These are phyloP conservation scores for Oryzias dopingdopingensis DNA, from an alignment of 2,797 vertebrate species.

Conservation along the genomic window DNA sequence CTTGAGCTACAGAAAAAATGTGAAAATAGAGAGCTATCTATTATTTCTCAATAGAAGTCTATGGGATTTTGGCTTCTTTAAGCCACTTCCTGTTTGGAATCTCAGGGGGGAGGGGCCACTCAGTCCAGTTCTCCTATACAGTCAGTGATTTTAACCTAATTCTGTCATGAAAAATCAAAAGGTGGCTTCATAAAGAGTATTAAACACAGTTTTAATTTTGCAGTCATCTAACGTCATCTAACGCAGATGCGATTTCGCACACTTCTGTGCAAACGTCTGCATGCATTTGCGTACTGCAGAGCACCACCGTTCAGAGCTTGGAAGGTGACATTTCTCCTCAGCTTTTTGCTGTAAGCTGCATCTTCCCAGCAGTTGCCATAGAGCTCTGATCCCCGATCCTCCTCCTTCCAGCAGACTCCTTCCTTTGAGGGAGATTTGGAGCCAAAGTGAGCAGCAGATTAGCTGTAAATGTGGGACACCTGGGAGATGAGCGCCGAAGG, in stretches of 20 bases:
- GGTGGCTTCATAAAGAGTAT: not conserved
- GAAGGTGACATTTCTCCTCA: conserved; percentile 35
- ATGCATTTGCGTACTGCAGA: not conserved
- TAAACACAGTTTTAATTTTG: not conserved
- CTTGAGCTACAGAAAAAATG: too few species aligned
- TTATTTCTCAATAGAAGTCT: too few species aligned
- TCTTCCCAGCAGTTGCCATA: conserved; percentile 67
- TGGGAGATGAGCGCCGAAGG: conserved; percentile 71
- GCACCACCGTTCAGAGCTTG: conserved; percentile 15
- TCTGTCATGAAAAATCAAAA: not conserved
- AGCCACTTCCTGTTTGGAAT: too few species aligned
- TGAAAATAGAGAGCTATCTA: too few species aligned
- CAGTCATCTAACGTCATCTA: not conserved
- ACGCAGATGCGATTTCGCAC: too few species aligned
- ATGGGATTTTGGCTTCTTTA: too few species aligned
- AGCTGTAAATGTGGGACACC: conserved; percentile 77
- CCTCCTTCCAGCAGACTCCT: conserved; percentile 49
- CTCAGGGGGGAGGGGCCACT: too few species aligned
- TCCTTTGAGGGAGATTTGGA: conserved; percentile 69
- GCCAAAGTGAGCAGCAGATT: conserved; percentile 75
- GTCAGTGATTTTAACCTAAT: not conserved
- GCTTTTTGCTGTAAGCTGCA: conserved; percentile 54
- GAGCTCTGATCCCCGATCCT: conserved; percentile 46
- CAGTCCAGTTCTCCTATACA: too few species aligned
- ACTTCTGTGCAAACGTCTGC: not conserved